Evolutionary conservation across 2,797 vertebrate species (phyloP), one percentile per base, ranked within the genome.

Genomic region (Rhabdophis nuchalis): DNA sequence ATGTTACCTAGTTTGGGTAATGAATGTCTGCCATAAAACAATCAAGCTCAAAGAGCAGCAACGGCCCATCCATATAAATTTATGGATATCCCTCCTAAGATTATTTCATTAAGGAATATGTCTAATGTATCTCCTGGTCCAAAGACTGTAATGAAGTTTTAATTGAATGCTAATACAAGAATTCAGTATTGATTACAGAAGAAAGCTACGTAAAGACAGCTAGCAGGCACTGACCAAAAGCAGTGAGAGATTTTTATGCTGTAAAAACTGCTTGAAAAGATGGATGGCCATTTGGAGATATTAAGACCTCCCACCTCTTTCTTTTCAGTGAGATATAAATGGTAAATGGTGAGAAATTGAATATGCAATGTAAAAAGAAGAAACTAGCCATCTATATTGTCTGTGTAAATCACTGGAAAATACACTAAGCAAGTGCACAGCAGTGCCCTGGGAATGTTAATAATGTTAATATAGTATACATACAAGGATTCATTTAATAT

Each of bases 401-500:
- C 52, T 91, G 86, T 89, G 23, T 2, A 5, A 1, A n/a, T 8
- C 5, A 36, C 85, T 93, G 68, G 61, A 93, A 90, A 93, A 56
- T 90, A 93, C 18, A 50, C 20, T 91, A 91, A 94, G 68, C 53
- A 82, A 36, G 41, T 87, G 5, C 64, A 58, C 89, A 92, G 1
- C 3, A 32, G 2, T 20, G 5, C 89, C 72, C 36, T 87, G 64
- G 4, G 16, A 46, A 41, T 88, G 85, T 46, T 86, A 72, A 58
- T 77, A 90, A 68, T 52, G 72, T 87, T 90, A 90, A 87, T 89
- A 88, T 50, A 89, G 58, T 46, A 95, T 93, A 91, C 1, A 32
- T 57, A 93, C 41, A 29, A 90, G 57, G 57, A 53, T 86, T 29
- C 61, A 58, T 88, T 91, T 77, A 11, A 68, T 52, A 88, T 85